Percentiles rank a stretch among this genome's conserved stretches.
These are phyloP conservation scores for Spinibarbus caldwelli DNA, from an alignment of 2,797 vertebrate species.

Conservation along the genomic window DNA sequence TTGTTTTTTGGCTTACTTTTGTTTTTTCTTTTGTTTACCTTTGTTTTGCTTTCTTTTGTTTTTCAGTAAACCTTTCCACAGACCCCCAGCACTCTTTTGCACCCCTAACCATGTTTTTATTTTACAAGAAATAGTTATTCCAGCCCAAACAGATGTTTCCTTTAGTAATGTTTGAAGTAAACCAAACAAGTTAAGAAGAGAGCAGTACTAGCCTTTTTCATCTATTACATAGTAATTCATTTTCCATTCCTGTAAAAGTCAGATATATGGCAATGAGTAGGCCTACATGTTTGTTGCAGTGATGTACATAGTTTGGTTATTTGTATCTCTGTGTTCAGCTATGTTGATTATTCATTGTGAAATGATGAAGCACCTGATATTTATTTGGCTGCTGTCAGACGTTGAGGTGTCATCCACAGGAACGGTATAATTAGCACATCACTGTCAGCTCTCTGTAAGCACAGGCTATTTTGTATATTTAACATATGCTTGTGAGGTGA, in stretches of 20 bases:
- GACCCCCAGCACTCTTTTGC: background rate
- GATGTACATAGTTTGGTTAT: background rate
- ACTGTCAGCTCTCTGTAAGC: conserved; percentile 65
- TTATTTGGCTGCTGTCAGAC: conserved; percentile 53
- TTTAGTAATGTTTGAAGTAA: background rate
- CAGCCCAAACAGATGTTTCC: background rate
- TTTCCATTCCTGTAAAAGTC: background rate
- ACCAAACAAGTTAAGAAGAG: background rate
- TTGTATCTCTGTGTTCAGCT: background rate
- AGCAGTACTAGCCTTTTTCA: background rate
- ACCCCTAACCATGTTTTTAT: background rate
- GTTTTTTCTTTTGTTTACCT: no score
- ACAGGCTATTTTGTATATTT: conserved; percentile 69
- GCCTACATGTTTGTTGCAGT: conserved; percentile 8
- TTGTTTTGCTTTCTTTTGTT: background rate
- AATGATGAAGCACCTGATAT: conserved; percentile 37
- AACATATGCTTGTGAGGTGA: conserved; percentile 66
- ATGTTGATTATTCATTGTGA: conserved; percentile 47
- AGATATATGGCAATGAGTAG: background rate
- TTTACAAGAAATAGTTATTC: background rate
- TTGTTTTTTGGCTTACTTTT: no score
- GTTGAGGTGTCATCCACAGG: conserved; percentile 55
- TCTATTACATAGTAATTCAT: background rate
- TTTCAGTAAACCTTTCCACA: background rate
- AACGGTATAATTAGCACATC: conserved; percentile 51